Percentiles rank a stretch among this genome's conserved stretches.
Evolutionary conservation across 2,888 invertebrate genomes (phyloP).

Genomic region (Acronicta leporina): DNA sequence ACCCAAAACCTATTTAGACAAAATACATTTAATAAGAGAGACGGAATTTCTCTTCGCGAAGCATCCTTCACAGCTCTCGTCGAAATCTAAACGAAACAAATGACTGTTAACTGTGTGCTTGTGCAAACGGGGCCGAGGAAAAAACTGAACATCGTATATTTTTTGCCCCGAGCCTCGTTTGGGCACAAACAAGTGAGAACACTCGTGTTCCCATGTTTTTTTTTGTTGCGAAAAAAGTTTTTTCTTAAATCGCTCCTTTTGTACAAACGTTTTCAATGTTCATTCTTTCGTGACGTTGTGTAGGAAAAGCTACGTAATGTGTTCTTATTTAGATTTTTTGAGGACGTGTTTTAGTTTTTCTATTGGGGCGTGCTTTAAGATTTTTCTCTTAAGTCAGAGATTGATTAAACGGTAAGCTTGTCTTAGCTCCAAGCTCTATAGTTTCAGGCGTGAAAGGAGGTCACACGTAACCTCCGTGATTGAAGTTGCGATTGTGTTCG

Average conservation of each 20-base stretch:
- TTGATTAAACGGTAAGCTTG: background rate
- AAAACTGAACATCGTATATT: slow-evolving; percentile 29
- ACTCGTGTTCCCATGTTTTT: slow-evolving; percentile 35
- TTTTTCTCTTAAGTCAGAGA: background rate
- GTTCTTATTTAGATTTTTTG: slow-evolving; percentile 3
- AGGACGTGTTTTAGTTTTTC: slow-evolving; percentile 4
- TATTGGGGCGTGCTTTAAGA: background rate
- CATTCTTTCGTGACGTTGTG: slow-evolving; percentile 10
- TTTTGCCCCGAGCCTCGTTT: slow-evolving; percentile 49
- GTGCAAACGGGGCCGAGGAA: slow-evolving; percentile 21
- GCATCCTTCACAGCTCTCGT: slow-evolving; percentile 44
- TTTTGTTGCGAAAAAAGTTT: slow-evolving; percentile 20
- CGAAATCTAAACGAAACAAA: slow-evolving; percentile 49
- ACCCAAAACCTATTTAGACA: slow-evolving; percentile 20
- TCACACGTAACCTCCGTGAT: background rate
- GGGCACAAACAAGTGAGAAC: slow-evolving; percentile 43
- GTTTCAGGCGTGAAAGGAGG: slow-evolving; percentile 1
- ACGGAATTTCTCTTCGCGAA: slow-evolving; percentile 23
- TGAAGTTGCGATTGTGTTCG: background rate
- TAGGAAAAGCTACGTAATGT: slow-evolving; percentile 3
- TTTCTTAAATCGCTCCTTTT: slow-evolving; percentile 39
- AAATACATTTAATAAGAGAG: slow-evolving; percentile 42
- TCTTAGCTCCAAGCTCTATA: background rate
- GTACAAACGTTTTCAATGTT: slow-evolving; percentile 25
- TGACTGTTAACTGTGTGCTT: slow-evolving; percentile 39